Evolutionary conservation across 2,797 vertebrate species (phyloP).

Genomic region (Calcarius lapponicus): DNA sequence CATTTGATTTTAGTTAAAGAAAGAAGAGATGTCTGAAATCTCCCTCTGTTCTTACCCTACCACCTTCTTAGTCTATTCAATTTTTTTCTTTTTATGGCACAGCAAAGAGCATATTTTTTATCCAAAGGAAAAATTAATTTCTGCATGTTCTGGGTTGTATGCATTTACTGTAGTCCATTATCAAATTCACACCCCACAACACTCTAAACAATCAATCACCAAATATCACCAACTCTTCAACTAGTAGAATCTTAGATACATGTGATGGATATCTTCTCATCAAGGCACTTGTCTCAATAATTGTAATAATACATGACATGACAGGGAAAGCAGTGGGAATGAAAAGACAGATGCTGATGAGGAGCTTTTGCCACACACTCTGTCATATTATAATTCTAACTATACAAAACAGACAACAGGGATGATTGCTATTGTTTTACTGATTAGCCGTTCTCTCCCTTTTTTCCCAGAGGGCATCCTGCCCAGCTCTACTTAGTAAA

Average conservation of each 20-base stretch:
- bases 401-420: slow-evolving; percentile 66
- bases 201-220: background rate
- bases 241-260: slow-evolving; percentile 16
- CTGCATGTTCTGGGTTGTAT: background rate
- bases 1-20: slow-evolving; percentile 21
- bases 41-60: background rate
- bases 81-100: slow-evolving; percentile 48
- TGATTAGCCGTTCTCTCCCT: slow-evolving; percentile 75
- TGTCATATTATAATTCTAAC: slow-evolving; percentile 74
- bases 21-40: background rate
- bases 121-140: slow-evolving; percentile 29
- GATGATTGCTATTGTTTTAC: slow-evolving; percentile 82
- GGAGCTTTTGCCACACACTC: slow-evolving; percentile 54
- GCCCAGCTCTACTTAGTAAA: slow-evolving; percentile 82
- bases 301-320: slow-evolving; percentile 42
- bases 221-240: slow-evolving; percentile 52
- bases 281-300: slow-evolving; percentile 52
- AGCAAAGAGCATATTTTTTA: slow-evolving; percentile 25
- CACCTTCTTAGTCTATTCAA: background rate
- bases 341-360: slow-evolving; percentile 70
- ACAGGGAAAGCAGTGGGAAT: background rate
- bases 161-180: slow-evolving; percentile 22
- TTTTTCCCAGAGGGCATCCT: slow-evolving; percentile 74
- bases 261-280: slow-evolving; percentile 27
- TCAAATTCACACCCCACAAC: slow-evolving; percentile 39